These are phyloP conservation scores for Bombylius major DNA, from an alignment of 2,888 invertebrate species.

Conservation along the genomic window DNA sequence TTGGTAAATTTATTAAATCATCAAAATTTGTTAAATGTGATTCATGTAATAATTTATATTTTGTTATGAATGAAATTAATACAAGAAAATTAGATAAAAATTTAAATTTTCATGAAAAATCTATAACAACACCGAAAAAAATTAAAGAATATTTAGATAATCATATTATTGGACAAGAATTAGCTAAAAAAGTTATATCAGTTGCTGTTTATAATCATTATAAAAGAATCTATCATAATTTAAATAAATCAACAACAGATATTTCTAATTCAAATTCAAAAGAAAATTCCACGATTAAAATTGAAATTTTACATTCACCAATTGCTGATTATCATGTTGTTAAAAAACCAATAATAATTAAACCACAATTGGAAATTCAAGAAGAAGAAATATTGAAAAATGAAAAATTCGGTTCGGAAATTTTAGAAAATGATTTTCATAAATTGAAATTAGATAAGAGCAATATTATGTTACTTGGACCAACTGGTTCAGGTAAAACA, in stretches of 20 bases:
- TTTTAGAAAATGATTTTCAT: slow-evolving; percentile 55
- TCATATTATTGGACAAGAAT: slow-evolving; percentile 87
- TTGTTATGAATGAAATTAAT: background rate
- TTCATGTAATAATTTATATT: background rate
- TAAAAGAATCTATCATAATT: slow-evolving; percentile 75
- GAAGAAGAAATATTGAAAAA: slow-evolving; percentile 1
- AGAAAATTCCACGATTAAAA: background rate
- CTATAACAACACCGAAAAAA: slow-evolving; percentile 56
- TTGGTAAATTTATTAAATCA: background rate
- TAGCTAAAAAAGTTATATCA: slow-evolving; percentile 85
- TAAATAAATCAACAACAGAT: slow-evolving; percentile 29
- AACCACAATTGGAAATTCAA: slow-evolving; percentile 11
- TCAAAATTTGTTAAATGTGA: background rate
- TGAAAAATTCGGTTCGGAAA: slow-evolving; percentile 48
- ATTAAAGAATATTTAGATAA: slow-evolving; percentile 85
- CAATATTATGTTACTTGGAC: slow-evolving; percentile 82
- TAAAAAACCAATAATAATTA: background rate
- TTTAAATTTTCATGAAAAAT: background rate
- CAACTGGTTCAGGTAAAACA: slow-evolving; percentile 93
- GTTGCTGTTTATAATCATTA: slow-evolving; percentile 96
- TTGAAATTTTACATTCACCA: background rate
- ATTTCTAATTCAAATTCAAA: background rate
- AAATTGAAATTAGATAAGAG: slow-evolving; percentile 77
- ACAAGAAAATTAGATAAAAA: background rate
- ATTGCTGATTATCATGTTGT: slow-evolving; percentile 6